Evolutionary conservation across 2,888 invertebrate species (phyloP).

Genomic region (Herminia tarsipennalis): DNA sequence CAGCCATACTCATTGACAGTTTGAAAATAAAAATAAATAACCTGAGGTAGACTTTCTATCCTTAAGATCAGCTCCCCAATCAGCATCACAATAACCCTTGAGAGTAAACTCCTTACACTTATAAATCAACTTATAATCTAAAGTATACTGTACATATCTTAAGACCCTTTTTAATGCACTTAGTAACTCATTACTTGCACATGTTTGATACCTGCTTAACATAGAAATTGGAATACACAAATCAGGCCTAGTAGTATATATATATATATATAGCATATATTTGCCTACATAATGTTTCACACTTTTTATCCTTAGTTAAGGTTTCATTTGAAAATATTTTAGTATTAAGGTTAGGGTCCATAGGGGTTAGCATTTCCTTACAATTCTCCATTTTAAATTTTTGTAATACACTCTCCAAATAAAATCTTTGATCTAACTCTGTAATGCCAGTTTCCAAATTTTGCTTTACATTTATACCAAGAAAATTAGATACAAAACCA

Average conservation of each 20-base stretch:
- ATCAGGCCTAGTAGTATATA: neutral
- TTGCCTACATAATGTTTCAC: constrained; percentile 4
- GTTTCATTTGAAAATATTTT: constrained; percentile 9
- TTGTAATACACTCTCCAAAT: constrained; percentile 22
- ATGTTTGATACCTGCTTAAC: neutral
- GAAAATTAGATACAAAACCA: constrained; percentile 15
- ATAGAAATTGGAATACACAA: neutral
- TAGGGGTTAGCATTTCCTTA: constrained; percentile 22
- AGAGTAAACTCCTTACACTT: neutral
- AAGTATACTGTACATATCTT: neutral
- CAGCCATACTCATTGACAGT: constrained; percentile 3
- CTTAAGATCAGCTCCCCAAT: too few species aligned
- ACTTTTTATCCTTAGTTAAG: neutral
- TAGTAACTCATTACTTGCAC: neutral
- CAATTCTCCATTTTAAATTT: constrained; percentile 27
- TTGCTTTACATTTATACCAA: constrained; percentile 24
- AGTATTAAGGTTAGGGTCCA: constrained; percentile 27
- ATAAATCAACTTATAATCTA: neutral
- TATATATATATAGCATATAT: neutral
- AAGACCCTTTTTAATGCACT: neutral
- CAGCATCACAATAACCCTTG: neutral
- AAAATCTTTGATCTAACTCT: constrained; percentile 22
- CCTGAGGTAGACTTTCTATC: too few species aligned
- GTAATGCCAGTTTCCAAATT: constrained; percentile 22
- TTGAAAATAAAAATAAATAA: neutral